phyloP scores from a whole-genome alignment of 1,140 invertebrate species.

The Euwallacea similis region DNA sequence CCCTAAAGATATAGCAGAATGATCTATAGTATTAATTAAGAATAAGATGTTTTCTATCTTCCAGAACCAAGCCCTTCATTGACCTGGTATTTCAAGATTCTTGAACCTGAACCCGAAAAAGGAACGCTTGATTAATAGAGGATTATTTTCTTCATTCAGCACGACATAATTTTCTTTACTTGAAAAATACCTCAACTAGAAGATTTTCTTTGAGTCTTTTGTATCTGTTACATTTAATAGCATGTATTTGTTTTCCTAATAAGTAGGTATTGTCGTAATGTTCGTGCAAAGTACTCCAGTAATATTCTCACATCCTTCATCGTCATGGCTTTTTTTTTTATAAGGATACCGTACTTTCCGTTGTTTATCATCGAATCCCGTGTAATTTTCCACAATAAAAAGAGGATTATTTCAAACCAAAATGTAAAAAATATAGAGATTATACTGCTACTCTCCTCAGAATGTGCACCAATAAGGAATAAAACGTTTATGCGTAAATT shows the following conservation, averaged over 20 bases:
- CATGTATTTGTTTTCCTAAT: not conserved
- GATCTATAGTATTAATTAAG: constrained; percentile 12
- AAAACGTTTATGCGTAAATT: too few species aligned
- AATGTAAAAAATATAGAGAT: too few species aligned
- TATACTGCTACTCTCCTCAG: too few species aligned
- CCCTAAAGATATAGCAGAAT: constrained; percentile 4
- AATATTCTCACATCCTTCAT: constrained; percentile 27
- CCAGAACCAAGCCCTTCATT: constrained; percentile 14
- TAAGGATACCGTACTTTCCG: constrained; percentile 24
- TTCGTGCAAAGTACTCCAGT: constrained; percentile 27
- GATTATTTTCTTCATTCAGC: constrained; percentile 24
- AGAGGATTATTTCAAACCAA: too few species aligned
- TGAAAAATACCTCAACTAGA: too few species aligned
- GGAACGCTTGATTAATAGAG: not conserved
- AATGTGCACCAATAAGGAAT: too few species aligned
- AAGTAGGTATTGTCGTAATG: constrained; percentile 22
- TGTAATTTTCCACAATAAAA: too few species aligned
- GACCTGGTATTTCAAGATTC: constrained; percentile 21
- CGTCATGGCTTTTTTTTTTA: constrained; percentile 29
- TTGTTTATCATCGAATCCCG: constrained; percentile 8
- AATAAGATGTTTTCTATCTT: too few species aligned
- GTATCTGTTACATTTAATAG: too few species aligned
- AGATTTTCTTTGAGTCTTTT: too few species aligned
- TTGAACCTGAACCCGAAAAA: too few species aligned
- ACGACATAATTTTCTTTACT: constrained; percentile 20